These are phyloP conservation scores for Neotragus pygmaeus DNA, from an alignment of 2,113 vertebrate genomes.

Conservation along the genomic window DNA sequence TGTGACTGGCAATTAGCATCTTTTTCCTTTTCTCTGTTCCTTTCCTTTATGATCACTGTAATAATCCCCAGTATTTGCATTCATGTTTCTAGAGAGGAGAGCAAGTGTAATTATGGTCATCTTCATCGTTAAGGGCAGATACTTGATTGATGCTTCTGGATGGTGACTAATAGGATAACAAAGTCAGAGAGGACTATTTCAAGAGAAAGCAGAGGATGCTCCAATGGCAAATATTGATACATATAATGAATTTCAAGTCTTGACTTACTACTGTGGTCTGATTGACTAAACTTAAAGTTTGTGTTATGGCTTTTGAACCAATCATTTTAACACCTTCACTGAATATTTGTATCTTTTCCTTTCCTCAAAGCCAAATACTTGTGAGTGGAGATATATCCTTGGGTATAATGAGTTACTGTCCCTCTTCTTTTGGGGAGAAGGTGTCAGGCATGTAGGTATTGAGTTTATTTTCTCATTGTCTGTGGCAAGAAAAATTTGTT, in stretches of 20 bases:
- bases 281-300: background rate
- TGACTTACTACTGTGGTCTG: background rate
- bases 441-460: background rate
- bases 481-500: background rate
- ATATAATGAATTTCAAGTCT: background rate
- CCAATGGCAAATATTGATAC: background rate
- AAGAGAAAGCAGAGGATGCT: background rate
- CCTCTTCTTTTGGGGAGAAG: background rate
- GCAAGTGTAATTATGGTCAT: background rate
- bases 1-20: background rate
- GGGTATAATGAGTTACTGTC: background rate
- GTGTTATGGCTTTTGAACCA: background rate
- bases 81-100: background rate
- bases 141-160: background rate
- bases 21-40: background rate
- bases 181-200: background rate
- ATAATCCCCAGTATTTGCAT: background rate
- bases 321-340: background rate
- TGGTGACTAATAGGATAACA: background rate
- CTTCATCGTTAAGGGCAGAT: background rate
- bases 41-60: background rate
- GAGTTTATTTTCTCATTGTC: background rate
- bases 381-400: background rate
- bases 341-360: background rate
- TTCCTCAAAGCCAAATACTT: conserved; percentile 13